Evolutionary conservation across 64 coral and sea anemone genomes (phyloP).

Genomic region (Pocillopora verrucosa): DNA sequence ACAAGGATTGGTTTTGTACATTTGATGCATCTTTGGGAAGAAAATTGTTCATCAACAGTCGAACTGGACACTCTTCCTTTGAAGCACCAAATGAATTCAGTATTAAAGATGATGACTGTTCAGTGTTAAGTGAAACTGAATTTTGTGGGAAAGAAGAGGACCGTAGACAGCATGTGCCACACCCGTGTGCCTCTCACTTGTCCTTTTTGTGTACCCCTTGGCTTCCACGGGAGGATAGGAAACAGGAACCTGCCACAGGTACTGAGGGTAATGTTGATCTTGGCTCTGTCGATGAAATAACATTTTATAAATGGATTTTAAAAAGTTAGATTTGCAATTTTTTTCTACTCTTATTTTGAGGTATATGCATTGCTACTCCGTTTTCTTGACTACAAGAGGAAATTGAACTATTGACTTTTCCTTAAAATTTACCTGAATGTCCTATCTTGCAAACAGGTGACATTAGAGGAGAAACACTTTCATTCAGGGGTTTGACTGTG

Average conservation of each 20-base stretch:
- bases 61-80: constrained; percentile 81
- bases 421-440: too few species aligned
- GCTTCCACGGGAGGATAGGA: constrained; percentile 72
- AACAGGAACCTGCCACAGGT: neutral
- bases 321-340: neutral
- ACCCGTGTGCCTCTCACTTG: constrained; percentile 70
- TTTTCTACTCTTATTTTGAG: too few species aligned
- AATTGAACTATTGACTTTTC: too few species aligned
- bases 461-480: too few species aligned
- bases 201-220: constrained; percentile 92
- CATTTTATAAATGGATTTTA: neutral
- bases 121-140: neutral
- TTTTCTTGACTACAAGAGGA: too few species aligned
- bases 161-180: neutral
- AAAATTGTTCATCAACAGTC: constrained; percentile 70
- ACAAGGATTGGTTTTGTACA: constrained; percentile 64
- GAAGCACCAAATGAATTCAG: constrained; percentile 17
- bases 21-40: constrained; percentile 57
- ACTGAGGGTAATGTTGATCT: neutral
- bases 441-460: too few species aligned
- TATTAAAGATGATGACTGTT: neutral
- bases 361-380: neutral
- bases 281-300: neutral
- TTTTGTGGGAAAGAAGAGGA: neutral
- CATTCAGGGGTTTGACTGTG: too few species aligned